phyloP scores from a whole-genome alignment of 2,797 vertebrate species.

The Pampus argenteus region DNA sequence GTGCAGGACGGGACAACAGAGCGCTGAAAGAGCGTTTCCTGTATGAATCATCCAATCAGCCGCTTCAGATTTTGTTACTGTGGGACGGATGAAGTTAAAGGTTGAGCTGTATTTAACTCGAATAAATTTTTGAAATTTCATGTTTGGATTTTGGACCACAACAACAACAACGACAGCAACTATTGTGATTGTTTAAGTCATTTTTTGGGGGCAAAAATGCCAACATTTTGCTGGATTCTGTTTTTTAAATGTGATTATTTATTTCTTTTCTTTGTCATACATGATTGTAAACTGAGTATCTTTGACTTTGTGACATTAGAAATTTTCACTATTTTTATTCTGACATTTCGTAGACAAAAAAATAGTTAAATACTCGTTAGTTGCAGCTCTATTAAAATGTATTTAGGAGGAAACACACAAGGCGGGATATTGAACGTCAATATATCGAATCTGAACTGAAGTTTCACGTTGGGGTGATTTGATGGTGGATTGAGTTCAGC shows the following conservation, averaged over 20 bases:
- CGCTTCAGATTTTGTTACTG: not conserved
- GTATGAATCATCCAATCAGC: not conserved
- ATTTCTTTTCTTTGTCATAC: no score
- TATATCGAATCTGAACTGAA: not conserved
- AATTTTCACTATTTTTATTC: no score
- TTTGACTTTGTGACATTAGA: no score
- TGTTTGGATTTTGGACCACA: not conserved
- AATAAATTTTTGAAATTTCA: not conserved
- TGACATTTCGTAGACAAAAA: no score
- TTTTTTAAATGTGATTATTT: no score
- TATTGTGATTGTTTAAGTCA: no score
- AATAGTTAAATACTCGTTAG: no score
- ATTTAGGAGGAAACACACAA: not conserved
- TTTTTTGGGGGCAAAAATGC: no score
- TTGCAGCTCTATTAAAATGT: not conserved
- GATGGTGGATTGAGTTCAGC: constrained; percentile 57
- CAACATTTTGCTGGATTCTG: no score
- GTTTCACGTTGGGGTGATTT: constrained; percentile 9
- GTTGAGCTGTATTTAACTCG: not conserved
- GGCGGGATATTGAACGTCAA: not conserved
- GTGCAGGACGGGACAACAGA: not conserved
- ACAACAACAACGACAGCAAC: no score
- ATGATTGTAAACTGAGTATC: no score
- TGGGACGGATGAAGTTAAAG: not conserved
- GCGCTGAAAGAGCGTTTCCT: constrained; percentile 3